phyloP scores from a whole-genome alignment of 2,113 vertebrate species.

The Trogon melanurus region DNA sequence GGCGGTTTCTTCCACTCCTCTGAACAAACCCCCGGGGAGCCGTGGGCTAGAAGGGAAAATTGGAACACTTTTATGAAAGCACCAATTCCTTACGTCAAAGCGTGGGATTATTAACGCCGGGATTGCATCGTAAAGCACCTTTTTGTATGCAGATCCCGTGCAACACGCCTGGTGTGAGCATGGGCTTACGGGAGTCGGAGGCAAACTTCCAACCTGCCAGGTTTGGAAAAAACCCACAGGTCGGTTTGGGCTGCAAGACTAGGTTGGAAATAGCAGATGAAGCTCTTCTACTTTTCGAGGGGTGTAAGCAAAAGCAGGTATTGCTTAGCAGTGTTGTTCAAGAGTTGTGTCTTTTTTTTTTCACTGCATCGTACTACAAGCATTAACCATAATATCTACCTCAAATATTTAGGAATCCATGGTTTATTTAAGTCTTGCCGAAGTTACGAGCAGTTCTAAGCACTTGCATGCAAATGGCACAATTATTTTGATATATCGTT shows the following conservation, averaged over 20 bases:
- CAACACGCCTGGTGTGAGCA: rapidly evolving
- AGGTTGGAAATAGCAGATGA: rapidly evolving
- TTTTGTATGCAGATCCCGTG: rapidly evolving
- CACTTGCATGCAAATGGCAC: neutral
- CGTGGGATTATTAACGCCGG: rapidly evolving
- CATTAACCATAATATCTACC: neutral
- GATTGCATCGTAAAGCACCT: rapidly evolving
- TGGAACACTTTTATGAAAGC: neutral
- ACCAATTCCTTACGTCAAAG: rapidly evolving
- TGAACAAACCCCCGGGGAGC: rapidly evolving
- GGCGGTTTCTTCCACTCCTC: neutral
- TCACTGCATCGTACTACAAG: neutral
- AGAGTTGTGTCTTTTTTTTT: neutral
- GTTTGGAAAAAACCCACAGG: rapidly evolving
- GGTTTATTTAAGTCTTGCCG: neutral
- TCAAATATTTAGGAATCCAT: neutral
- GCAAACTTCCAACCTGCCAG: neutral
- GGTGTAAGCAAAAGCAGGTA: neutral
- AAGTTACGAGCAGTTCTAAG: neutral
- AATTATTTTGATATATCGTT: slow-evolving; percentile 9
- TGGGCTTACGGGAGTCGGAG: neutral
- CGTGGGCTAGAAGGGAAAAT: neutral
- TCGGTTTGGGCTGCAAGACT: neutral
- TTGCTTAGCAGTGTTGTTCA: neutral
- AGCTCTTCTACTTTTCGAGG: rapidly evolving